A percentile compares a stretch with the other conserved stretches of the same genome.
Evolutionary conservation across 2,797 vertebrate genomes (phyloP).

Genomic region (Chaunax sp.): DNA sequence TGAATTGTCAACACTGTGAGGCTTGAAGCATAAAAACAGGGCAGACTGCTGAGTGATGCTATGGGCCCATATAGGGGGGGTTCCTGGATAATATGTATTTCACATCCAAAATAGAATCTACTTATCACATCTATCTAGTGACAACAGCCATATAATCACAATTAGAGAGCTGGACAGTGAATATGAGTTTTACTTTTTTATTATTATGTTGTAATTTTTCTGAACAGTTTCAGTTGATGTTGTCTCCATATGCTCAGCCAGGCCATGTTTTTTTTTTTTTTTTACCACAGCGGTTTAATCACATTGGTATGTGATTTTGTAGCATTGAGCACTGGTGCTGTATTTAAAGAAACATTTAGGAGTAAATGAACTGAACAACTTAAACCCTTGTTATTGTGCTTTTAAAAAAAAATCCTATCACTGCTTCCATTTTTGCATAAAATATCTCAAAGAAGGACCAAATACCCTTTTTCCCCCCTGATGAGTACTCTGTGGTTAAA

Average conservation of each 20-base stretch:
- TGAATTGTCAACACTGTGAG: slow-evolving; percentile 18
- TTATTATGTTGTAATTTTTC: neutral
- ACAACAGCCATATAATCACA: neutral
- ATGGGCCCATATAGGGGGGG: slow-evolving; percentile 23
- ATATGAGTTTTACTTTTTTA: neutral
- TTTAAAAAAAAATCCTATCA: neutral
- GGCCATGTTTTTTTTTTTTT: neutral
- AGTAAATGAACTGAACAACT: neutral
- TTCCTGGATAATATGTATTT: slow-evolving; percentile 35
- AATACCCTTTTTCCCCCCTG: slow-evolving; percentile 18
- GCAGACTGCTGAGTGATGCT: slow-evolving; percentile 51
- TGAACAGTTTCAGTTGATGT: neutral
- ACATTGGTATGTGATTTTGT: slow-evolving; percentile 38
- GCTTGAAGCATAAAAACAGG: slow-evolving; percentile 23
- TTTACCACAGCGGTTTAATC: slow-evolving; percentile 33
- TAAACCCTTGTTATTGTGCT: neutral
- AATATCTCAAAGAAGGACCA: neutral
- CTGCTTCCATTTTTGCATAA: neutral
- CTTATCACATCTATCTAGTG: neutral
- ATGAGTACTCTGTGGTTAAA: slow-evolving; percentile 66
- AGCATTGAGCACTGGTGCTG: neutral
- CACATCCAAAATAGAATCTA: slow-evolving; percentile 37
- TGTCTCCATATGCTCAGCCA: neutral
- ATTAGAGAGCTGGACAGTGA: neutral
- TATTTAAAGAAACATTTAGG: slow-evolving; percentile 3